These are phyloP conservation scores for Omphaloscelis lunosa DNA, from an alignment of 2,888 invertebrate genomes.

Conservation along the genomic window DNA sequence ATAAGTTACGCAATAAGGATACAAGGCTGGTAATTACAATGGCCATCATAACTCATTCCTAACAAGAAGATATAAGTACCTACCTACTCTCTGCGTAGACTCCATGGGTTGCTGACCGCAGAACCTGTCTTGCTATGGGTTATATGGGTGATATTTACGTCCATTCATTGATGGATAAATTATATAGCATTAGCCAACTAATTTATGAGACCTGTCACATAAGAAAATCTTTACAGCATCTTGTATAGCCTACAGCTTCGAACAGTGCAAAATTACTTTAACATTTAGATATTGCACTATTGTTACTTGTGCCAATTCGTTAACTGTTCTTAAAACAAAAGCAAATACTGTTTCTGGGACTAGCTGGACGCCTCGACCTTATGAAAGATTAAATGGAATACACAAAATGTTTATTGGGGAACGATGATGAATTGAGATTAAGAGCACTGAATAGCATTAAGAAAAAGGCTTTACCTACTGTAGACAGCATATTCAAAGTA, in stretches of 20 bases:
- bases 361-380: slow-evolving; percentile 16
- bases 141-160: neutral
- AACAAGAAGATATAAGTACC: slow-evolving; percentile 1
- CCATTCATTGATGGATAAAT: slow-evolving; percentile 30
- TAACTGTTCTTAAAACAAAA: slow-evolving; percentile 27
- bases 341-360: slow-evolving; percentile 42
- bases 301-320: slow-evolving; percentile 44
- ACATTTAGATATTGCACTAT: slow-evolving; percentile 11
- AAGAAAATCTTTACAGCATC: slow-evolving; percentile 12
- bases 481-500: neutral
- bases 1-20: too few species aligned
- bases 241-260: neutral
- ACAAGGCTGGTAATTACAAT: neutral
- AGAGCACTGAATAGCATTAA: neutral
- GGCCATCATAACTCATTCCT: too few species aligned
- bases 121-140: slow-evolving; percentile 21
- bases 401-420: neutral
- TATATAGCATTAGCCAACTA: neutral
- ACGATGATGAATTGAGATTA: neutral
- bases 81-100: neutral
- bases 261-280: neutral
- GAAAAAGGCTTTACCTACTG: neutral
- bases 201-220: slow-evolving; percentile 8
- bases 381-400: slow-evolving; percentile 1
- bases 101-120: slow-evolving; percentile 15